Evolutionary conservation across 1,140 invertebrate species (phyloP).

Genomic region (Argopecten irradians): DNA sequence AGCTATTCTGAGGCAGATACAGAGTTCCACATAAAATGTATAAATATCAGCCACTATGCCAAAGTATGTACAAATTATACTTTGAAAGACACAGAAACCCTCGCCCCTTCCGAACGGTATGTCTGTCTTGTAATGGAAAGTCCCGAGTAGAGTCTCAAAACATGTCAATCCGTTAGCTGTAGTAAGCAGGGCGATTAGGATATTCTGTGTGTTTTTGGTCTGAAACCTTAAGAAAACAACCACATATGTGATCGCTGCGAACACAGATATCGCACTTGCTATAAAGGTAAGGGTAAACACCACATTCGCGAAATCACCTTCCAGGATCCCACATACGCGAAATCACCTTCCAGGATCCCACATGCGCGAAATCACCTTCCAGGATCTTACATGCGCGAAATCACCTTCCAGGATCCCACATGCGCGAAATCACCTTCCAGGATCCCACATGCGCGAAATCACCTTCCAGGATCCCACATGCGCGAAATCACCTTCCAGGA

Average conservation of each 20-base stretch:
- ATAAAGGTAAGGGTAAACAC: neutral
- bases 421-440: no score
- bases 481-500: no score
- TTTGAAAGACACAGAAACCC: neutral
- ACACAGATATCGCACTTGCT: neutral
- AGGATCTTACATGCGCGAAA: no score
- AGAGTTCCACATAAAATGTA: neutral
- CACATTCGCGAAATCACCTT: neutral
- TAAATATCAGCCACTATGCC: neutral
- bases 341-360: no score
- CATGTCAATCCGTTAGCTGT: neutral
- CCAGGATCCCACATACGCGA: no score
- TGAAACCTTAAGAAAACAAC: neutral
- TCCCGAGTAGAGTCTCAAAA: neutral
- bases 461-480: no score
- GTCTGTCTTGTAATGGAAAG: neutral
- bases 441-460: no score
- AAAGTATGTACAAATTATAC: neutral
- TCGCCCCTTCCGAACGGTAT: neutral
- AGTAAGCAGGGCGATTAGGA: neutral
- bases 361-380: no score
- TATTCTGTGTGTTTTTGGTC: neutral
- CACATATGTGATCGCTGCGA: neutral
- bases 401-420: no score
- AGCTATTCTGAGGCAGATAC: neutral